Conservation (phyloP, 2,888 invertebrate species). For the Apoderus coryli region DNA sequence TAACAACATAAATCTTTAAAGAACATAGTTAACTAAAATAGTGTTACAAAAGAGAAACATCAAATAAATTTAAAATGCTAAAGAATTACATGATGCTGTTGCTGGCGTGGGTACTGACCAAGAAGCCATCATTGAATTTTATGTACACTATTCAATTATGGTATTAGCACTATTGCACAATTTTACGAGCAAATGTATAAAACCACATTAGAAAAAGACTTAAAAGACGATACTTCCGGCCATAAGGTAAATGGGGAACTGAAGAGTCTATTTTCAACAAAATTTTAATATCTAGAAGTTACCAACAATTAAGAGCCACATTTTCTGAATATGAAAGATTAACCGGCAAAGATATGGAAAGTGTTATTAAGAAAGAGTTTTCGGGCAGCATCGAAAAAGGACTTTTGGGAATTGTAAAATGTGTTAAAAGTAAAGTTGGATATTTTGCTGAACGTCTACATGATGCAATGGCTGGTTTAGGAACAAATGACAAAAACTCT, state of each 20-base stretch:
- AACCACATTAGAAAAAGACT: slow-evolving; percentile 66
- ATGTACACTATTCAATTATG: slow-evolving; percentile 81
- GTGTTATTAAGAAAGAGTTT: slow-evolving; percentile 76
- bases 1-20: no score
- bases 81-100: slow-evolving; percentile 78
- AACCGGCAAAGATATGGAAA: slow-evolving; percentile 71
- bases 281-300: slow-evolving; percentile 75
- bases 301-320: slow-evolving; percentile 72
- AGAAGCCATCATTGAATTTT: slow-evolving; percentile 85
- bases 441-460: slow-evolving; percentile 87
- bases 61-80: no score
- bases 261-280: slow-evolving; percentile 79
- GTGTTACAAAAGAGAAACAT: no score
- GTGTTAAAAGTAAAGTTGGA: slow-evolving; percentile 78
- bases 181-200: slow-evolving; percentile 74
- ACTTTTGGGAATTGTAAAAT: slow-evolving; percentile 75
- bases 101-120: slow-evolving; percentile 79
- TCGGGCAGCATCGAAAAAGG: slow-evolving; percentile 78
- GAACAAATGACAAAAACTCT: slow-evolving; percentile 84
- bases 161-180: slow-evolving; percentile 69
- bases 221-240: slow-evolving; percentile 90
- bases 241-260: slow-evolving; percentile 80
- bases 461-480: slow-evolving; percentile 81
- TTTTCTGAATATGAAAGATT: slow-evolving; percentile 74
- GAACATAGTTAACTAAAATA: no score